Conservation (phyloP, 2,888 invertebrate species). For the Napeogenes sylphis region DNA sequence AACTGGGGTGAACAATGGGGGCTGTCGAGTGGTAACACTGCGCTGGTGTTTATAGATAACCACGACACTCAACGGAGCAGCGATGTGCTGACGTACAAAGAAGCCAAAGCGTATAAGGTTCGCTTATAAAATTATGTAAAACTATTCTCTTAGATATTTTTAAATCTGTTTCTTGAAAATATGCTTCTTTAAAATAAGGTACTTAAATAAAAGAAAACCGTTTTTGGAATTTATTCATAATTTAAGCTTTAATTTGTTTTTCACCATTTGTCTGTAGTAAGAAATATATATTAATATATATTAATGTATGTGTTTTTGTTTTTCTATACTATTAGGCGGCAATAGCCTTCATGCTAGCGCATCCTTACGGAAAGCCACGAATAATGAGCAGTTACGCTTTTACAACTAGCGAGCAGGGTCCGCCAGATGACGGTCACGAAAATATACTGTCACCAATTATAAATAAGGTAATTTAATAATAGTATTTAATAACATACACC, state of each 20-base stretch:
- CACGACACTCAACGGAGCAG: slow-evolving; percentile 90
- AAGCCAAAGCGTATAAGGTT: slow-evolving; percentile 82
- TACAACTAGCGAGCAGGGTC: slow-evolving; percentile 75
- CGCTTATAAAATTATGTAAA: slow-evolving; percentile 1
- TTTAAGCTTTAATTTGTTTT: too few relatives aligned
- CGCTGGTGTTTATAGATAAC: slow-evolving; percentile 89
- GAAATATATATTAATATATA: background rate
- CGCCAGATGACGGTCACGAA: slow-evolving; percentile 78
- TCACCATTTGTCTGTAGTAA: background rate
- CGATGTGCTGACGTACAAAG: slow-evolving; percentile 82
- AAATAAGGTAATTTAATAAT: slow-evolving; percentile 42
- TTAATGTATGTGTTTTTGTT: too few relatives aligned
- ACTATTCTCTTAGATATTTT: background rate
- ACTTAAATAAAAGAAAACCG: too few relatives aligned
- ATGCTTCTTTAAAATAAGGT: too few relatives aligned
- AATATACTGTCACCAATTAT: slow-evolving; percentile 80
- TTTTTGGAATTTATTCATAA: too few relatives aligned
- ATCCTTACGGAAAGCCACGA: slow-evolving; percentile 86
- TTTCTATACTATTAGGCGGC: slow-evolving; percentile 69
- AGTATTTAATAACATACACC: too few relatives aligned
- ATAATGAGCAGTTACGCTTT: slow-evolving; percentile 92
- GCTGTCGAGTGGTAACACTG: slow-evolving; percentile 76
- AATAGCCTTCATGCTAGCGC: slow-evolving; percentile 89
- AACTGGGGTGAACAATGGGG: slow-evolving; percentile 63
- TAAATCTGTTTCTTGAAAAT: too few relatives aligned